A percentile compares a stretch with the other conserved stretches of the same genome.
Conservation (phyloP, 1,140 invertebrate genomes). For the Bombus cullumanus region DNA sequence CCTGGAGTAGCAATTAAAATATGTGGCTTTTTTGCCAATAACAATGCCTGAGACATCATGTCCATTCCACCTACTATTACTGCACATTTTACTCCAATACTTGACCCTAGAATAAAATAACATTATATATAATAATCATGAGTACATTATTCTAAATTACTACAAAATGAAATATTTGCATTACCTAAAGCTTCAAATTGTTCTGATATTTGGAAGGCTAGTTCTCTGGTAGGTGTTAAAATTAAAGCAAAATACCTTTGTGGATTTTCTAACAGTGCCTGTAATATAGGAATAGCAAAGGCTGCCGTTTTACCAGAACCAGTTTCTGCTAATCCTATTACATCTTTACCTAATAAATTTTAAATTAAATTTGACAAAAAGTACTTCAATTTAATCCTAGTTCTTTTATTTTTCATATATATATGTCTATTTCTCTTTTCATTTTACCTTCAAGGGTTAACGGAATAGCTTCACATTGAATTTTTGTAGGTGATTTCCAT, state of each 20-base stretch:
- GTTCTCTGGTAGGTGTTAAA: constrained; percentile 97
- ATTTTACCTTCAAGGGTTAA: constrained; percentile 90
- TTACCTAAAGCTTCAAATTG: constrained; percentile 97
- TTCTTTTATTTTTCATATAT: background rate
- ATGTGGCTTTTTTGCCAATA: constrained; percentile 97
- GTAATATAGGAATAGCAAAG: constrained; percentile 97
- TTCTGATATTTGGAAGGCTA: constrained; percentile 98
- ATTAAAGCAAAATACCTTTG: constrained; percentile 97
- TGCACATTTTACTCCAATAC: constrained; percentile 96
- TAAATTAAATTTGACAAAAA: background rate
- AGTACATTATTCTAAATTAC: background rate
- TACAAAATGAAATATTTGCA: constrained; percentile 16
- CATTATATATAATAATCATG: background rate
- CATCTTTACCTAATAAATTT: constrained; percentile 88
- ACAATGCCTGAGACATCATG: constrained; percentile 96
- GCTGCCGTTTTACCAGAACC: constrained; percentile 99
- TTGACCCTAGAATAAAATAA: constrained; percentile 83
- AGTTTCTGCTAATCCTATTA: constrained; percentile 98
- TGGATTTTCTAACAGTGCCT: constrained; percentile 94
- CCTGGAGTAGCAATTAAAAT: constrained; percentile 97
- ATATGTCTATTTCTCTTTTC: background rate
- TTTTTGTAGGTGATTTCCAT: constrained; percentile 97
- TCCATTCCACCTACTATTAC: constrained; percentile 99
- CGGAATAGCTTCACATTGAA: constrained; percentile 97
- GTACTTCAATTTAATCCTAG: background rate